Evolutionary conservation across 2,888 invertebrate species (phyloP).

Genomic region (Agrotis exclamationis): DNA sequence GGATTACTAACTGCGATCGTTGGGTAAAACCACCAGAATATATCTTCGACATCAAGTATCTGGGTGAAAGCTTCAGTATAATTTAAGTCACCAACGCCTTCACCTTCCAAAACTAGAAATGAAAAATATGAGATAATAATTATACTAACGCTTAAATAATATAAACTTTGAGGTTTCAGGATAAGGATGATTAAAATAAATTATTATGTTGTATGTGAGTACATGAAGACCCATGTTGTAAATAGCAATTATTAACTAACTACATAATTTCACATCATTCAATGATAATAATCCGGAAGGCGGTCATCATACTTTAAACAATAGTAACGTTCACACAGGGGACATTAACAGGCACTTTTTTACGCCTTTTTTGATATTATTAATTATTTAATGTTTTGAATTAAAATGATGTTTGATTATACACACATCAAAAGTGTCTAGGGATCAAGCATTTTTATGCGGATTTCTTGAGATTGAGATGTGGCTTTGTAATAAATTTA

Average conservation of each 20-base stretch:
- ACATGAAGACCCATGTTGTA: slow-evolving; percentile 23
- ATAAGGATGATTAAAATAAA: background rate
- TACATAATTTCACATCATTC: slow-evolving; percentile 22
- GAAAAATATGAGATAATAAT: background rate
- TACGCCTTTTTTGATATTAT: slow-evolving; percentile 11
- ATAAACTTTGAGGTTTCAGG: background rate
- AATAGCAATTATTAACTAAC: slow-evolving; percentile 16
- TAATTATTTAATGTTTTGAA: slow-evolving; percentile 1
- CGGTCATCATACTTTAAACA: slow-evolving; percentile 26
- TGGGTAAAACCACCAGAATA: slow-evolving; percentile 97
- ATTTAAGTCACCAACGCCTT: slow-evolving; percentile 90
- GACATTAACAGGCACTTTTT: slow-evolving; percentile 16
- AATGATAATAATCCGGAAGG: slow-evolving; percentile 42
- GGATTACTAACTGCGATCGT: slow-evolving; percentile 87
- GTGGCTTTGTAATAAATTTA: too few relatives aligned
- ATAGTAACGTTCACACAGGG: slow-evolving; percentile 20
- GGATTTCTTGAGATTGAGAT: too few relatives aligned
- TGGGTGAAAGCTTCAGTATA: slow-evolving; percentile 94
- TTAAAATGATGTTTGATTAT: slow-evolving; percentile 17
- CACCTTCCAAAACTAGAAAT: slow-evolving; percentile 76
- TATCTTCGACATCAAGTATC: slow-evolving; percentile 93
- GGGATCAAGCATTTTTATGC: too few relatives aligned
- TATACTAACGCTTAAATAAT: background rate
- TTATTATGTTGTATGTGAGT: background rate
- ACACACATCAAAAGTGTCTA: too few relatives aligned